phyloP scores from a whole-genome alignment of 2,797 vertebrate genomes.

The Erethizon dorsatum region DNA sequence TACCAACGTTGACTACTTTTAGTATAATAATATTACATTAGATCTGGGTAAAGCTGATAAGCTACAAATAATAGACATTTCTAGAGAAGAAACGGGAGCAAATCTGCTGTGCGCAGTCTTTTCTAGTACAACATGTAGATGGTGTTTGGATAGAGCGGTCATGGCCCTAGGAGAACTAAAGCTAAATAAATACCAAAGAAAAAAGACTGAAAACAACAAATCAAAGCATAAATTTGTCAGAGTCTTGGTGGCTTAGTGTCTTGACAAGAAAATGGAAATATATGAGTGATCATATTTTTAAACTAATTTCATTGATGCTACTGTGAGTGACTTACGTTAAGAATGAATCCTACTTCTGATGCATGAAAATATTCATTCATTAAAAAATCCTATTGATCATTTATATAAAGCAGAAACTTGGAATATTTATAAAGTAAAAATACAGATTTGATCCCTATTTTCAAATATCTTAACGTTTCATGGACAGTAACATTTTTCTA shows the following conservation, averaged over 20 bases:
- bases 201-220: not conserved
- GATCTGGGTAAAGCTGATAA: not conserved
- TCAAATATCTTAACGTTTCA: not conserved
- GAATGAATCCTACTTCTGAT: not conserved
- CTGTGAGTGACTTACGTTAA: not conserved
- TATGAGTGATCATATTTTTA: not conserved
- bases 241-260: not conserved
- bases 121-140: not conserved
- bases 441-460: not conserved
- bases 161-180: not conserved
- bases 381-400: not conserved
- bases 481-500: not conserved
- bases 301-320: not conserved
- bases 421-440: not conserved
- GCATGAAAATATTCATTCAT: not conserved
- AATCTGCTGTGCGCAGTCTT: not conserved
- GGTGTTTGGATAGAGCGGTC: not conserved
- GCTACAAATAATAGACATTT: not conserved
- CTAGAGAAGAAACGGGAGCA: not conserved
- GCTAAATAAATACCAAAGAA: not conserved
- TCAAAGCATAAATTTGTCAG: not conserved
- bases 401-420: not conserved
- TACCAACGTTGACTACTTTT: not conserved
- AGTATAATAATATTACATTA: not conserved
- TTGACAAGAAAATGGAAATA: not conserved